phyloP scores from a whole-genome alignment of 2,797 vertebrate species.

The Erethizon dorsatum region DNA sequence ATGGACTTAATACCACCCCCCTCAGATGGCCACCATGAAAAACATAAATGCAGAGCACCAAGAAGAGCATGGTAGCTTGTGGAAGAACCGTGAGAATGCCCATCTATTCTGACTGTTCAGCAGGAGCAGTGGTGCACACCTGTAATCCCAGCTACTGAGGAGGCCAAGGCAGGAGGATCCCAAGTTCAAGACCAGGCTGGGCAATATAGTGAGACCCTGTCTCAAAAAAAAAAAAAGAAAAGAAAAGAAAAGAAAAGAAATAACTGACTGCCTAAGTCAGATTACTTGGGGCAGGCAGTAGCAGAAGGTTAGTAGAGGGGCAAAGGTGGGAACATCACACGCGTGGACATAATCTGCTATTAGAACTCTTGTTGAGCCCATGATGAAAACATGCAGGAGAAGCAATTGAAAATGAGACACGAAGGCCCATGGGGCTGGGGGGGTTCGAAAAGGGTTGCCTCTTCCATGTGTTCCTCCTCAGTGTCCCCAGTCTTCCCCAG shows the following conservation, averaged over 20 bases:
- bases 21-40: background rate
- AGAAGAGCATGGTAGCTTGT: rapidly evolving
- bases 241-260: too few relatives aligned
- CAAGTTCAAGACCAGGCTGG: background rate
- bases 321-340: background rate
- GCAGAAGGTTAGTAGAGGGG: background rate
- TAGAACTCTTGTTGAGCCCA: background rate
- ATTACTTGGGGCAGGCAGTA: background rate
- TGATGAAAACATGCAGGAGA: background rate
- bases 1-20: background rate
- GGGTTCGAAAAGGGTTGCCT: background rate
- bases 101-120: background rate
- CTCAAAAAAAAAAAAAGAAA: background rate
- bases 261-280: background rate
- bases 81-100: background rate
- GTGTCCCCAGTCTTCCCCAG: rapidly evolving
- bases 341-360: background rate
- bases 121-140: background rate
- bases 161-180: background rate
- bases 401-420: background rate
- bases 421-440: background rate
- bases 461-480: background rate
- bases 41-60: background rate
- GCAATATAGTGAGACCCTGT: background rate
- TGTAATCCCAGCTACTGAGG: background rate